Evolutionary conservation across 2,888 invertebrate species (phyloP).

Genomic region (Diadegma fenestrale): DNA sequence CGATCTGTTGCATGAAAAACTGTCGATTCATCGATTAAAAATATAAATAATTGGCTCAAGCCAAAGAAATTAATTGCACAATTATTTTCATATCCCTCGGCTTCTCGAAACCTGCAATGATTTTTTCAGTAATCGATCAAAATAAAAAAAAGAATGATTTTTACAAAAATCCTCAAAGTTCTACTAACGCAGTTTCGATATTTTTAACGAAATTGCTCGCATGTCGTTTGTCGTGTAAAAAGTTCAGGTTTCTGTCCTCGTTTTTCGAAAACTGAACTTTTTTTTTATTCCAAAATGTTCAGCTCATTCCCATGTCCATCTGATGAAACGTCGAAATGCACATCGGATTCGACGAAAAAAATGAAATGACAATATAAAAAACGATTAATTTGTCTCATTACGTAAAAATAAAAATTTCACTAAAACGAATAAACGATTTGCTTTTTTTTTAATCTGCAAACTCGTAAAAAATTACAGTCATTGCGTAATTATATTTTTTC

Average conservation of each 20-base stretch:
- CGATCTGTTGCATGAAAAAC: constrained; percentile 38
- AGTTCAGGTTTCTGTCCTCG: not conserved
- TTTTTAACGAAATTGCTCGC: no score
- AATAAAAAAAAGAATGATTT: not conserved
- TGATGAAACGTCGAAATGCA: not conserved
- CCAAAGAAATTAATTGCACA: not conserved
- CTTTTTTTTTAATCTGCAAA: not conserved
- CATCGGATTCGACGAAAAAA: not conserved
- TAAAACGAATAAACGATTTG: not conserved
- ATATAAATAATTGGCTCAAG: not conserved
- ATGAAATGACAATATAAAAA: not conserved
- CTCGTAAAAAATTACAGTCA: not conserved
- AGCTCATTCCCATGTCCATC: not conserved
- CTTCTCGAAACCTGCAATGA: no score
- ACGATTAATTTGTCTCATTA: not conserved
- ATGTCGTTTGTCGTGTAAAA: no score
- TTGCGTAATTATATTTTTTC: not conserved
- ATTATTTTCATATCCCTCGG: no score
- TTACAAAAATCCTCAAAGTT: no score
- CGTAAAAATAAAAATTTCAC: not conserved
- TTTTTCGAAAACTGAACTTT: constrained; percentile 26
- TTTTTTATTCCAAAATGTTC: not conserved
- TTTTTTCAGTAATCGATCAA: not conserved
- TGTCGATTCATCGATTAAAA: constrained; percentile 22
- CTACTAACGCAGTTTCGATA: no score